Base-by-base conservation (phyloP, 2,797 vertebrate genomes). In the Pampus argenteus region DNA sequence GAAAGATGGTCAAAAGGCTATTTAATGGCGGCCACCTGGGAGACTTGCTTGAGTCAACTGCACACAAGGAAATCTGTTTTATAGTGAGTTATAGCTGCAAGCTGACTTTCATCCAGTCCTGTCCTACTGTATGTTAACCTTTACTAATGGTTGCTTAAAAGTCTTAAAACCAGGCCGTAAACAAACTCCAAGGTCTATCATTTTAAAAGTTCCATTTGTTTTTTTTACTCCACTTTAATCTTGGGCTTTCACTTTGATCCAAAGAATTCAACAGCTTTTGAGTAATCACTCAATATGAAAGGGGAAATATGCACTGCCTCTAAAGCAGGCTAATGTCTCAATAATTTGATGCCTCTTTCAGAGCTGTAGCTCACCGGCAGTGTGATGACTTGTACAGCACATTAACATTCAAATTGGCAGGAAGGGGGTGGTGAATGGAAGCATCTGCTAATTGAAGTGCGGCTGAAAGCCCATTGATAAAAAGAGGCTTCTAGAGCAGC, bases 401-500 rank as follows among this genome's bases (percentile, higher is more conserved):
- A 91, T 94, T 91, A 90, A 85, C 89, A 92, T 93, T 91, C 87
- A 92, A 92, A 93, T 90, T 91, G 91, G 86, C 93, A 94, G 94
- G 93, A 93, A 94, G 93, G 84, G 77, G 87, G 64, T 89, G 87
- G 81, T 94, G 91, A 94, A 95, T 93, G 91, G 90, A 93, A 91
- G 91, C 94, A 94, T 94, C 94, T 94, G 93, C 91, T 92, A 91
- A 93, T 89, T 94, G 90, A 92, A 92, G 91, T 87, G 85, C 73
- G 67, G 80, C 89, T 93, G 92, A 94, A 93, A 94, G 90, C 87
- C 87, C 91, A 94, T 93, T 93, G 94, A 94, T 90, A 81, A 90
- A 88, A 88, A 82, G 80, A 89, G 73, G 75, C 84, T 90, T 93
- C 90, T 64, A 86, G 87, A 86, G 87, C 81, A 85, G 87, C 84